Percentiles rank a stretch among this genome's conserved stretches.
Conservation (phyloP, 1,140 invertebrate genomes). For the Hycleus phaleratus region DNA sequence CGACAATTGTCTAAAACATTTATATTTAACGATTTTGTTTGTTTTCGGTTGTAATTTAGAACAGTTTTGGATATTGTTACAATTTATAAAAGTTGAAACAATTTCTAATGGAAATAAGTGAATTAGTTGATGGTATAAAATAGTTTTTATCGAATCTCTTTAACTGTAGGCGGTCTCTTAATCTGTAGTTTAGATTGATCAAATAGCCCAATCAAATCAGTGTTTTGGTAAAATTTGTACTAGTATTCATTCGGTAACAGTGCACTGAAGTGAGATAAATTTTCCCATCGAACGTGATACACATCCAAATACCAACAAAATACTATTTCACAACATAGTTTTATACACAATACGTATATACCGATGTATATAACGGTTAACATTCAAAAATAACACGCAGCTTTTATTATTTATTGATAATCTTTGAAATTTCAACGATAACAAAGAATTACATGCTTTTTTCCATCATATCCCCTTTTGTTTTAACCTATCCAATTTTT, state of each 20-base stretch:
- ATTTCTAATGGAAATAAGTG: not conserved
- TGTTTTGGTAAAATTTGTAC: conserved; percentile 3
- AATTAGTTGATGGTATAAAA: conserved; percentile 3
- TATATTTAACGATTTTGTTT: not conserved
- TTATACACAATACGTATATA: not conserved
- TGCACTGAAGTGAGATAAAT: conserved; percentile 13
- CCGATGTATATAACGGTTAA: not conserved
- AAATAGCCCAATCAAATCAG: conserved; percentile 15
- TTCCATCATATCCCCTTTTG: too few relatives aligned
- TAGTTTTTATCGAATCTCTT: not conserved
- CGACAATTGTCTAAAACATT: not conserved
- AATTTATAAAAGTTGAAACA: not conserved
- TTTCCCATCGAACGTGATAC: conserved; percentile 7
- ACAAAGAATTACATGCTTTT: too few relatives aligned
- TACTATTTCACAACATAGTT: conserved; percentile 4
- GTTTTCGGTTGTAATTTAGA: not conserved
- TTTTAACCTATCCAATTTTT: too few relatives aligned
- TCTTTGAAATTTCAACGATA: too few relatives aligned
- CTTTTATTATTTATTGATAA: conserved; percentile 7
- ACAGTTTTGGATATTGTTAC: not conserved
- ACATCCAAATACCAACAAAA: conserved; percentile 7
- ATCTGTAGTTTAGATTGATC: not conserved
- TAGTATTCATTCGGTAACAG: conserved; percentile 11
- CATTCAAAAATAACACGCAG: conserved; percentile 5
- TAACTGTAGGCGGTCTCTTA: conserved; percentile 2